phyloP scores from a whole-genome alignment of 2,113 vertebrate genomes.

The Saguinus midas region DNA sequence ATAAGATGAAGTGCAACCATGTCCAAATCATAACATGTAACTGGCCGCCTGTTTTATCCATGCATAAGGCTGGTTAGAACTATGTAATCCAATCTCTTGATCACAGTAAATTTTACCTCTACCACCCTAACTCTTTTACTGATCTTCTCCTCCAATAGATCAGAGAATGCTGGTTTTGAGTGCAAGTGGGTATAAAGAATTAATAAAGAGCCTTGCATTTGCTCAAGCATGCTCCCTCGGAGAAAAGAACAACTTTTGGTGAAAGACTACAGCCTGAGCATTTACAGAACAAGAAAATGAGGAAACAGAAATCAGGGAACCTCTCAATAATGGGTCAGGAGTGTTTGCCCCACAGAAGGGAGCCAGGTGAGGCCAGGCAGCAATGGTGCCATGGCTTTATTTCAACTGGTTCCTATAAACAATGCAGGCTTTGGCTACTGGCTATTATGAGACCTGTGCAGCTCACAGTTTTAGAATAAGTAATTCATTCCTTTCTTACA shows the following conservation, averaged over 20 bases:
- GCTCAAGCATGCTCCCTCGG: neutral
- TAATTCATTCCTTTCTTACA: neutral
- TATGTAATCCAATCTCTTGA: neutral
- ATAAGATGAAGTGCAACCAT: neutral
- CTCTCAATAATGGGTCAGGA: neutral
- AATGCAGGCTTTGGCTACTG: neutral
- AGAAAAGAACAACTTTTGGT: neutral
- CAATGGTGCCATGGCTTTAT: neutral
- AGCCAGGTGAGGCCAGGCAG: neutral
- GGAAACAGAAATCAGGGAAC: neutral
- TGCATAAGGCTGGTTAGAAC: neutral
- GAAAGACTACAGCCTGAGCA: neutral
- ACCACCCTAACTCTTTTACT: neutral
- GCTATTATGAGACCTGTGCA: neutral
- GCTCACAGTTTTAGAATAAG: neutral
- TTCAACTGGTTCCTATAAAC: neutral
- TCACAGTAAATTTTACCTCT: neutral
- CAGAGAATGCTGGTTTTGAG: neutral
- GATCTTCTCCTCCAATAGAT: neutral
- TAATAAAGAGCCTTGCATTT: neutral
- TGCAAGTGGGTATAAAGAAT: neutral
- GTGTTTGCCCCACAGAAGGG: neutral
- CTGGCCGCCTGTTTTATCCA: neutral
- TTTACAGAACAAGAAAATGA: neutral
- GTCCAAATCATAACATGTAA: neutral